A percentile compares a stretch with the other conserved stretches of the same genome.
phyloP scores from a whole-genome alignment of 2,888 invertebrate genomes.

The Brassicogethes aeneus region DNA sequence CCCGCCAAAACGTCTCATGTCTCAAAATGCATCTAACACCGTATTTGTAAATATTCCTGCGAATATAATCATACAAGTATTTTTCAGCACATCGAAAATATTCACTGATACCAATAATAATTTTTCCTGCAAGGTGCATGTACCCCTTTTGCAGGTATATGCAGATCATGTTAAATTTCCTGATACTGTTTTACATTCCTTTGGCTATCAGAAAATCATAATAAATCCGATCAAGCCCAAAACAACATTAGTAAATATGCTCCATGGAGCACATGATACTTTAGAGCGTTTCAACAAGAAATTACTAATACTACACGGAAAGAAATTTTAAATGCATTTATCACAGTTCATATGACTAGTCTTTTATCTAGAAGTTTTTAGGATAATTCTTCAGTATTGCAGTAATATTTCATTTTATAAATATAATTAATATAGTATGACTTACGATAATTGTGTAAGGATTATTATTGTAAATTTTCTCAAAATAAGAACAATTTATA shows the following conservation, averaged over 20 bases:
- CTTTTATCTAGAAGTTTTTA: too few species aligned
- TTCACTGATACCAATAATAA: conserved; percentile 14
- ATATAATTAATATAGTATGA: too few species aligned
- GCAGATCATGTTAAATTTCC: conserved; percentile 3
- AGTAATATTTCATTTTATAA: too few species aligned
- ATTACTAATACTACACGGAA: conserved; percentile 11
- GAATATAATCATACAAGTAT: conserved; percentile 14
- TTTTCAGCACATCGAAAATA: conserved; percentile 16
- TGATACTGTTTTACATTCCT: conserved; percentile 5
- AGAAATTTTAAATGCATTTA: too few species aligned
- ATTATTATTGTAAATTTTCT: too few species aligned
- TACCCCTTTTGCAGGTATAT: conserved; percentile 11
- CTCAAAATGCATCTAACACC: too few species aligned
- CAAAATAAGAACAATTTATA: too few species aligned
- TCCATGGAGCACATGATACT: conserved; percentile 15
- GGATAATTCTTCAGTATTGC: too few species aligned
- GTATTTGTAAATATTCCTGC: conserved; percentile 12
- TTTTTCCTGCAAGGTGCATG: conserved; percentile 8
- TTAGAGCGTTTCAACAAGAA: conserved; percentile 21
- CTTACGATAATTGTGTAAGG: too few species aligned
- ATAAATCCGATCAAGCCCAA: conserved; percentile 38
- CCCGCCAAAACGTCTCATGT: too few species aligned
- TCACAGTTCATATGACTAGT: too few species aligned
- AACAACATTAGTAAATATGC: conserved; percentile 23
- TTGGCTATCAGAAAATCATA: conserved; percentile 43